These are phyloP conservation scores for Pocota personata DNA, from an alignment of 2,888 invertebrate genomes.

Conservation along the genomic window DNA sequence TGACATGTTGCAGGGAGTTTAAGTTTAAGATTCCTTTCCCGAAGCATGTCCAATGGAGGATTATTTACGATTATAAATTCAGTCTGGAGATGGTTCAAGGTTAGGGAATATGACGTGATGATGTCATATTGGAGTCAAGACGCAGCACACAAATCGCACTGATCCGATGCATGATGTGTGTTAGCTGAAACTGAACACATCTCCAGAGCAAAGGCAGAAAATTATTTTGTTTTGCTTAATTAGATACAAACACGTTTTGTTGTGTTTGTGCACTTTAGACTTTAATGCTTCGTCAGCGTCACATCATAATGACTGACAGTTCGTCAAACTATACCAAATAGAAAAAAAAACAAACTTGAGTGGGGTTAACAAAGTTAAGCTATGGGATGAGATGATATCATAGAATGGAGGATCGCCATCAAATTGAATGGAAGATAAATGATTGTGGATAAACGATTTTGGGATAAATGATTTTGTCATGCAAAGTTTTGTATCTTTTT, in stretches of 20 bases:
- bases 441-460: conserved; percentile 3
- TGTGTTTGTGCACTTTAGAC: neutral
- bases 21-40: neutral
- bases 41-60: neutral
- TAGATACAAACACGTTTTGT: neutral
- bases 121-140: too few species aligned
- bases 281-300: neutral
- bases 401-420: neutral
- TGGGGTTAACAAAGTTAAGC: neutral
- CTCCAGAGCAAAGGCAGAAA: neutral
- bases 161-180: neutral
- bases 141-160: too few species aligned
- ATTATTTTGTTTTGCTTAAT: conserved; percentile 9
- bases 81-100: too few species aligned
- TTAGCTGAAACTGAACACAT: neutral
- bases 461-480: conserved; percentile 17
- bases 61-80: too few species aligned
- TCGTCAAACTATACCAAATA: conserved; percentile 2
- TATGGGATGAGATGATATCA: neutral
- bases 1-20: conserved; percentile 1
- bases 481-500: neutral
- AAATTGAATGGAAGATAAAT: conserved; percentile 14
- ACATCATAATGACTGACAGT: neutral
- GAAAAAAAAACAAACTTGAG: neutral
- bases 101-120: too few species aligned